These are phyloP conservation scores for Paguma larvata DNA, from an alignment of 2,797 vertebrate species.

Conservation along the genomic window DNA sequence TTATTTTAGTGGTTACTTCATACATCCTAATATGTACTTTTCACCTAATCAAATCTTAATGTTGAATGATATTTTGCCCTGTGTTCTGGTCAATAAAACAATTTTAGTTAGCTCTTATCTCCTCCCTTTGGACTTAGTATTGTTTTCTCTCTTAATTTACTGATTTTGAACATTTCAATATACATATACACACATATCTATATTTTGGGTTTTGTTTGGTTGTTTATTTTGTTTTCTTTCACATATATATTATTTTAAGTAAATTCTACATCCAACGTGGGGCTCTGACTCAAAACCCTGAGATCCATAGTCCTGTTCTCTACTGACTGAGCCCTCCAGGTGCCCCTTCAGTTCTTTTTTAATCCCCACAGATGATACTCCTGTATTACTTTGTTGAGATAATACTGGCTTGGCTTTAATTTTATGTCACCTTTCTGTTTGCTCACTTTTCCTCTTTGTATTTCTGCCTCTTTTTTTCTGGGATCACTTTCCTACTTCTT, in stretches of 20 bases:
- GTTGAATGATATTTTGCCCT: neutral
- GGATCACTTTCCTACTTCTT: neutral
- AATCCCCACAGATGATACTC: neutral
- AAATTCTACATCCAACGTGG: neutral
- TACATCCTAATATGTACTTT: neutral
- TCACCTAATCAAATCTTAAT: neutral
- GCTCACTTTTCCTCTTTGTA: neutral
- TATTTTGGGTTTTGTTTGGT: no score
- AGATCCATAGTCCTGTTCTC: neutral
- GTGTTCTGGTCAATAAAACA: neutral
- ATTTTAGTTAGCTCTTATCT: constrained; percentile 7
- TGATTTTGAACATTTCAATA: neutral
- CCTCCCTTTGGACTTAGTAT: neutral
- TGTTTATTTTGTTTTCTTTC: neutral
- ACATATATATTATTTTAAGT: neutral
- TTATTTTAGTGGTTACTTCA: neutral
- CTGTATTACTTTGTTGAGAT: neutral
- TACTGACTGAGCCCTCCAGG: neutral
- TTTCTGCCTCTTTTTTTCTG: neutral
- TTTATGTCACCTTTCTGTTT: neutral
- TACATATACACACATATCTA: no score
- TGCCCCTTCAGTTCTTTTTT: neutral
- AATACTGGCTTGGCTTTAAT: neutral
- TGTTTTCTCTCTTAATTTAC: neutral
- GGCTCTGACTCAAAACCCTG: neutral